phyloP scores from a whole-genome alignment of 2,888 invertebrate genomes.

The Aplocera efformata region DNA sequence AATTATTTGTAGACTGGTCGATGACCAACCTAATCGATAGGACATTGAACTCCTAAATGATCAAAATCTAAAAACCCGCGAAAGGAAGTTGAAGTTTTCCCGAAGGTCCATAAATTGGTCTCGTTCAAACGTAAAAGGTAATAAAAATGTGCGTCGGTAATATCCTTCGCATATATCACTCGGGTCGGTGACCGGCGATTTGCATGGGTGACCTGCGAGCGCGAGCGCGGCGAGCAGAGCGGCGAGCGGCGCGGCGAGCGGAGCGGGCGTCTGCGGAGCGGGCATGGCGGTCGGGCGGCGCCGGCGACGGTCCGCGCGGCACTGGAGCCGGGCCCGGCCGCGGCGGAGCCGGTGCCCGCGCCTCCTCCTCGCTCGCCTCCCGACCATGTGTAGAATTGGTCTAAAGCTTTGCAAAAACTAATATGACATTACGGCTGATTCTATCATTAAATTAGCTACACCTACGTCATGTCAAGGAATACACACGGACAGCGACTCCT shows the following conservation, averaged over 20 bases:
- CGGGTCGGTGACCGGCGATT: conserved; percentile 66
- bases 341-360: not conserved
- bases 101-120: conserved; percentile 29
- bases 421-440: not conserved
- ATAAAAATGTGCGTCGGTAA: conserved; percentile 27
- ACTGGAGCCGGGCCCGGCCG: conserved; percentile 31
- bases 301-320: conserved; percentile 34
- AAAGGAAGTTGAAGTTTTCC: conserved; percentile 18
- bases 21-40: conserved; percentile 1
- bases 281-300: conserved; percentile 32
- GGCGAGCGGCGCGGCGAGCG: conserved; percentile 41
- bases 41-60: conserved; percentile 21
- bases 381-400: not conserved
- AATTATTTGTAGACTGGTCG: not conserved
- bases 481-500: no score
- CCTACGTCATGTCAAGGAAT: no score
- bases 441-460: no score
- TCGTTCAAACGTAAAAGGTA: conserved; percentile 26
- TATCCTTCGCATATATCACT: conserved; percentile 35
- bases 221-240: conserved; percentile 37
- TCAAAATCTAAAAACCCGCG: conserved; percentile 8
- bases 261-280: conserved; percentile 37
- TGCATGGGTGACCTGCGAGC: conserved; percentile 54
- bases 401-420: conserved; percentile 2
- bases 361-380: conserved; percentile 1